phyloP scores from a whole-genome alignment of 2,113 vertebrate species.

The Gallinago jamesoni region DNA sequence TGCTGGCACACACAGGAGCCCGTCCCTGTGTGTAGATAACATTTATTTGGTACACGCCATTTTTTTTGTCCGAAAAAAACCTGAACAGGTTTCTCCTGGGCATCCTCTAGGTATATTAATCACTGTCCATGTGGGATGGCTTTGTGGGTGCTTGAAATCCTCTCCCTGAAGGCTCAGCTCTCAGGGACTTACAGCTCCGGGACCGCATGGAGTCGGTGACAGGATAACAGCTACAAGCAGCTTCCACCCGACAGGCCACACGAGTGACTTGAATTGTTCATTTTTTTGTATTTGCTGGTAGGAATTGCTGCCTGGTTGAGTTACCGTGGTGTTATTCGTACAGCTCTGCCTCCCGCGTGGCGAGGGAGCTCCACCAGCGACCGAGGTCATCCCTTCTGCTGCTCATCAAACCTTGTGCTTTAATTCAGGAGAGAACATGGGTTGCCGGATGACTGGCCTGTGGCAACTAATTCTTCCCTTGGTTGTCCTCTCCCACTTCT shows the following conservation, averaged over 20 bases:
- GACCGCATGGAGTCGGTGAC: background rate
- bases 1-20: background rate
- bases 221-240: background rate
- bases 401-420: background rate
- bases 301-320: background rate
- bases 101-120: background rate
- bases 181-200: background rate
- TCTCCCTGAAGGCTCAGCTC: background rate
- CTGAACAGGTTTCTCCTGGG: background rate
- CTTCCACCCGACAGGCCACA: background rate
- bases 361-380: background rate
- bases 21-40: background rate
- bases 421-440: slow-evolving; percentile 29
- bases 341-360: background rate
- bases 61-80: background rate
- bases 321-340: background rate
- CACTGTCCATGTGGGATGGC: background rate
- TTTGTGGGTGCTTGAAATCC: background rate
- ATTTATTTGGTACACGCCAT: background rate
- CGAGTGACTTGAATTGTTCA: background rate
- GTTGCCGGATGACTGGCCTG: background rate
- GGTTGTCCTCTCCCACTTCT: slow-evolving; percentile 45
- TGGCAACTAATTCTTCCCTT: slow-evolving; percentile 44
- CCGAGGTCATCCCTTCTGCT: background rate
- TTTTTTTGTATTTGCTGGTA: background rate